Evolutionary conservation across 2,888 invertebrate genomes (phyloP), one percentile per base, ranked within the genome.

Genomic region (Ditylenchus weischeri): DNA sequence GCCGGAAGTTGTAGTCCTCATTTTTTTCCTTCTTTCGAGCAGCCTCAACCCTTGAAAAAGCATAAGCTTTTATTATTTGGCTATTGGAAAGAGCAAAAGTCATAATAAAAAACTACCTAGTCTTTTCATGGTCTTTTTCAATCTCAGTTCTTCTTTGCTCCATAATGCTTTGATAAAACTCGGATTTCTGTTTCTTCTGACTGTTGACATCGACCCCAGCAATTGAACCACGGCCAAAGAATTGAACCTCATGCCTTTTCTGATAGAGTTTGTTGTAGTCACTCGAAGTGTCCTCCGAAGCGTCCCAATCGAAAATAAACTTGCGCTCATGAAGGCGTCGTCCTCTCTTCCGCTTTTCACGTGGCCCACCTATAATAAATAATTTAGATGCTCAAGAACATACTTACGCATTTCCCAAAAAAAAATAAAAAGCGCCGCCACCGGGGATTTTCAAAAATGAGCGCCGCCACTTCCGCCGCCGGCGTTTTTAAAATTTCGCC

Each of bases 281-380:
- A 71, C 90, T 78, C 3, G 94, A 93, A 0, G 98, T 99, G 82
- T 99, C 98, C 85, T 99, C 98, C 0, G 91, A 90, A 0, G 93
- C 94, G 86, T 99, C 98, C 98, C 98, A 99, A 85, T 99, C 98
- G 85, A 99, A 99, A 0, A 99, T 96, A 87, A 99, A 99, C 86
- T 99, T 99, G 19, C 96, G 87, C 83, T 99, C 98, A 85, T 98
- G 98, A 54, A 98, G 86, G 71, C 96, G 87, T 21, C 98, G 87
- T 0, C 94, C 92, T 68, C 95, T 63, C 64, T 75, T 75, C 77
- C 54, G 79, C 72, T 68, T 81, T 78, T 66, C 73, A 48, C 70
- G 76, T 29, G 70, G 71, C 50, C 74, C 66, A 72, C 81, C 72
- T 81, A 79, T 59, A 71, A 58, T 5, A 38, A n/a, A 35, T 43